Evolutionary conservation across 1,140 invertebrate genomes (phyloP).

Genomic region (Drosophila asahinai): DNA sequence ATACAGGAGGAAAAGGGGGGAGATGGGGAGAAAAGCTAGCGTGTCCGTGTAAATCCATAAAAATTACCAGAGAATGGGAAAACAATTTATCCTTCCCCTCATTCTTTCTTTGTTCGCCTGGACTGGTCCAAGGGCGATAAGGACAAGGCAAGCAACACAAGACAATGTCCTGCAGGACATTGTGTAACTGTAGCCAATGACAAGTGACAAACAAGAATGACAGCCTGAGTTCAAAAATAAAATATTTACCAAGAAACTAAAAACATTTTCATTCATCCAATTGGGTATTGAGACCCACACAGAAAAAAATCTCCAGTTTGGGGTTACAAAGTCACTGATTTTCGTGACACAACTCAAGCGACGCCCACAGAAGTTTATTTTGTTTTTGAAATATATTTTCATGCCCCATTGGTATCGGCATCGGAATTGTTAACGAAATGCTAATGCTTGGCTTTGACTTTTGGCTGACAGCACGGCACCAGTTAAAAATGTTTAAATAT

Average conservation of each 20-base stretch:
- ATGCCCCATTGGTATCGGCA: slow-evolving; percentile 15
- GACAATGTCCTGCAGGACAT: slow-evolving; percentile 36
- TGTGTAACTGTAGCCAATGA: slow-evolving; percentile 22
- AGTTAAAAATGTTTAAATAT: slow-evolving; percentile 65
- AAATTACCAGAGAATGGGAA: slow-evolving; percentile 68
- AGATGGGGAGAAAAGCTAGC: slow-evolving; percentile 15
- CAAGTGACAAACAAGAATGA: slow-evolving; percentile 43
- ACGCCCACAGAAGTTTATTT: slow-evolving; percentile 24
- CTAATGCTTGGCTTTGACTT: slow-evolving; percentile 65
- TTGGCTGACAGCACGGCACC: slow-evolving; percentile 35
- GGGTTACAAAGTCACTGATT: slow-evolving; percentile 13
- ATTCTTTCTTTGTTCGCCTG: neutral
- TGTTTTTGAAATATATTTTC: slow-evolving; percentile 37
- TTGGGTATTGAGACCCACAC: slow-evolving; percentile 16
- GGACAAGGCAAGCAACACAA: slow-evolving; percentile 8
- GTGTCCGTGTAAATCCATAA: slow-evolving; percentile 72
- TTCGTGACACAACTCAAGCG: slow-evolving; percentile 15
- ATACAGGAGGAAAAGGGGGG: neutral
- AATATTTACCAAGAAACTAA: slow-evolving; percentile 19
- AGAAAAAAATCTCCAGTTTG: neutral
- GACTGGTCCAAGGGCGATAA: slow-evolving; percentile 38
- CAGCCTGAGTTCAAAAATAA: slow-evolving; percentile 17
- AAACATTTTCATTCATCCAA: slow-evolving; percentile 25
- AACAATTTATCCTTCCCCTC: slow-evolving; percentile 49
- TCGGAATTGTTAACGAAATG: slow-evolving; percentile 42